Evolutionary conservation across 2,113 vertebrate genomes (phyloP), one percentile per base, ranked within the genome.

Genomic region (Xenus cinereus): DNA sequence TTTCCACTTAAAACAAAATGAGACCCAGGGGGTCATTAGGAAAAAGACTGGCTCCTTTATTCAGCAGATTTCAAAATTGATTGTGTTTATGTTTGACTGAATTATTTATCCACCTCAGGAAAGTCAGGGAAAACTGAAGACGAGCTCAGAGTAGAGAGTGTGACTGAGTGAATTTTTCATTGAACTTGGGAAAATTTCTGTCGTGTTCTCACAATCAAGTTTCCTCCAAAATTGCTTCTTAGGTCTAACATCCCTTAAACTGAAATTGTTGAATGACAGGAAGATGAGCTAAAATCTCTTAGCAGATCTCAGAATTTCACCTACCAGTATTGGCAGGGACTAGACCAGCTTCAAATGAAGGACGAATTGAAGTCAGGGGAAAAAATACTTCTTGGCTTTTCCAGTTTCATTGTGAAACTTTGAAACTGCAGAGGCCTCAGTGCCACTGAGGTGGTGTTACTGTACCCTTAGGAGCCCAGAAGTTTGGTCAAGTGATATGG

Each of bases 31-130:
- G 2, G 1, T 64, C 62, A 87, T 56, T 41, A 79, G 48, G 62
- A 14, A 8, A 13, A 60, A 71, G 15, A n/a, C 67, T 41, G 28
- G 6, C 28, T 89, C 17, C 57, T 87, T 96, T 82, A 41, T 89
- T 81, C 53, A 81, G 43, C 28, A 89, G 12, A 82, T 87, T 90
- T 77, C 37, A 91, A 78, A 87, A 82, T 19, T 27, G 51, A 81
- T 89, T 84, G 43, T 79, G 39, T 88, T 94, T 86, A 46, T 51
- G 27, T 75, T 81, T 87, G n/a, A 63, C 33, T 90, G 43, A 89
- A 84, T 71, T 84, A 89, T 92, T 94, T 95, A 81, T 71, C 33
- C 35, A 68, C 64, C 62, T 87, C 89, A 91, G 69, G n/a, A 94
- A 91, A 41, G 56, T 64, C 39, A 41, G 48, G 33, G 24, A 82